A percentile compares a stretch with the other conserved stretches of the same genome.
phyloP scores from a whole-genome alignment of 2,797 vertebrate genomes.

The Crypturellus tataupa region DNA sequence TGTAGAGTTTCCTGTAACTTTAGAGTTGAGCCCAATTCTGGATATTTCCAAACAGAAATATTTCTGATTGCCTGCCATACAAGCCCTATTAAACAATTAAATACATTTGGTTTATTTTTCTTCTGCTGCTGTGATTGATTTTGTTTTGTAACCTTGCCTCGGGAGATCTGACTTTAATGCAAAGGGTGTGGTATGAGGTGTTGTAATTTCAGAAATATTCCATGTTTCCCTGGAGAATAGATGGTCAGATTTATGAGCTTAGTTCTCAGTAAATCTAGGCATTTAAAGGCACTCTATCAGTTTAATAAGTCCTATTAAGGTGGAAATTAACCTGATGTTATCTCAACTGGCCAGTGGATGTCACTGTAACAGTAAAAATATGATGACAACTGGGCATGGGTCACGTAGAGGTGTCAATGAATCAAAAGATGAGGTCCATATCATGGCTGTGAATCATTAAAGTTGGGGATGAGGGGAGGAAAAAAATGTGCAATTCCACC shows the following conservation, averaged over 20 bases:
- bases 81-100: neutral
- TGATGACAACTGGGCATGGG: neutral
- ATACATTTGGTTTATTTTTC: neutral
- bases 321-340: neutral
- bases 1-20: neutral
- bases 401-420: neutral
- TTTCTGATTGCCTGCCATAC: neutral
- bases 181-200: neutral
- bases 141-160: neutral
- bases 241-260: neutral
- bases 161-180: neutral
- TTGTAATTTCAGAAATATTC: neutral
- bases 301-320: neutral
- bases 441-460: neutral
- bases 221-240: neutral
- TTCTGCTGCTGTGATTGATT: neutral
- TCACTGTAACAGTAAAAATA: constrained; percentile 50
- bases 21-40: neutral
- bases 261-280: neutral
- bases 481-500: neutral
- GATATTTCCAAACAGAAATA: neutral
- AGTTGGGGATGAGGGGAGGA: neutral
- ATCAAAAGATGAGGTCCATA: neutral
- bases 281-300: neutral
- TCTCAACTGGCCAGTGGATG: constrained; percentile 30